These are phyloP conservation scores for Galbula dea DNA, from an alignment of 2,113 vertebrate genomes.

Conservation along the genomic window DNA sequence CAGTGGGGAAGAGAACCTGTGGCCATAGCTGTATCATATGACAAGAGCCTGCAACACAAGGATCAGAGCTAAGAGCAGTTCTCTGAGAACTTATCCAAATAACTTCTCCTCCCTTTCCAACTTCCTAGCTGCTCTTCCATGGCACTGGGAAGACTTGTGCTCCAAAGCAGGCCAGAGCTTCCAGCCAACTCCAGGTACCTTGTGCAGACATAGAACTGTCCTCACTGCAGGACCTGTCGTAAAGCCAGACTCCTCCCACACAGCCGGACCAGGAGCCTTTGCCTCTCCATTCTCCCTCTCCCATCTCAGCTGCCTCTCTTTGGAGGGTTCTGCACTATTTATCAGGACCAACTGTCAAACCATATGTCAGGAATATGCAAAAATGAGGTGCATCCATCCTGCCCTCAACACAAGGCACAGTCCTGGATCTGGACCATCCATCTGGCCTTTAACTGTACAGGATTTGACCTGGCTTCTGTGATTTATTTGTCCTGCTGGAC, in stretches of 20 bases:
- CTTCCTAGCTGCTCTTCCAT: neutral
- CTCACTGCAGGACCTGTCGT: neutral
- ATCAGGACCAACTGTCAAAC: neutral
- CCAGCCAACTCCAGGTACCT: neutral
- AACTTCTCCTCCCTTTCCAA: neutral
- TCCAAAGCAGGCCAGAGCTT: neutral
- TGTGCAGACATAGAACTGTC: accelerated
- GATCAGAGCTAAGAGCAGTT: neutral
- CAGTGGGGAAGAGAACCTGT: neutral
- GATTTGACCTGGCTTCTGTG: neutral
- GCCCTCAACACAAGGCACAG: neutral
- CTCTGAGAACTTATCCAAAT: neutral
- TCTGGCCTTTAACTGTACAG: neutral
- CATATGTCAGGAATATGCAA: neutral
- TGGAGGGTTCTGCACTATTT: neutral
- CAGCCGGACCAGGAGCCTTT: neutral
- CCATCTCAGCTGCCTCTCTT: neutral
- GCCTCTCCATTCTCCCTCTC: neutral
- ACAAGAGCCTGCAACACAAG: neutral
- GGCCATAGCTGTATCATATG: neutral
- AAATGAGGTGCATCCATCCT: neutral
- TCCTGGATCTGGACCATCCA: neutral
- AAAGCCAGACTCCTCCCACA: accelerated
- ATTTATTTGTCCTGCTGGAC: neutral
- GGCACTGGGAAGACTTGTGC: neutral